Percentiles rank a stretch among this genome's conserved stretches.
Evolutionary conservation across 2,113 vertebrate species (phyloP).

Genomic region (Xenopus laevis): DNA sequence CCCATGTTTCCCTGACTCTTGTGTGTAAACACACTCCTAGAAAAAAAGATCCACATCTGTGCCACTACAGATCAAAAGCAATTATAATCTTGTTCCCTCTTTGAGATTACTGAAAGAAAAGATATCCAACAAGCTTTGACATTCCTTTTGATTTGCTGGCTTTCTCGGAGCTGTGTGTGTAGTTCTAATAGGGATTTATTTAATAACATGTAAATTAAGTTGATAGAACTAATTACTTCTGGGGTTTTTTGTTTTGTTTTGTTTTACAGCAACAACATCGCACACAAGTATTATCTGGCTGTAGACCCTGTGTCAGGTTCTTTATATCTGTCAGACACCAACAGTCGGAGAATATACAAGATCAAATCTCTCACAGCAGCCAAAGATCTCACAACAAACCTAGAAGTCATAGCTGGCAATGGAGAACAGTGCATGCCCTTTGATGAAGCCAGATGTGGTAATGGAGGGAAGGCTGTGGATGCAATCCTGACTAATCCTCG

Average conservation of each 20-base stretch:
- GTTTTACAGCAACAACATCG: constrained; percentile 87
- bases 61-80: not conserved
- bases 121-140: too few species aligned
- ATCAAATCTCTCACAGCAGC: constrained; percentile 81
- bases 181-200: too few species aligned
- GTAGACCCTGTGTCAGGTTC: constrained; percentile 93
- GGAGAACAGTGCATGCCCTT: constrained; percentile 97
- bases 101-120: too few species aligned
- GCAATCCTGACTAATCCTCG: constrained; percentile 96
- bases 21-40: too few species aligned
- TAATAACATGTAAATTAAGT: too few species aligned
- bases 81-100: too few species aligned
- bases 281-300: constrained; percentile 97
- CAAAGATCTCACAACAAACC: constrained; percentile 83
- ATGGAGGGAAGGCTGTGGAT: constrained; percentile 93
- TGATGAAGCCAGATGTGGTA: constrained; percentile 92
- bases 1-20: too few species aligned
- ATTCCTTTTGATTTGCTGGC: too few species aligned
- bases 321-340: constrained; percentile 92
- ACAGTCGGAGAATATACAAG: constrained; percentile 86
- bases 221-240: not conserved
- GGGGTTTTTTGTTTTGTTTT: constrained; percentile 47
- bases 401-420: constrained; percentile 90
- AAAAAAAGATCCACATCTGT: not conserved
- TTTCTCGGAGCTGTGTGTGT: too few species aligned